A percentile compares a stretch with the other conserved stretches of the same genome.
phyloP scores from a whole-genome alignment of 2,888 invertebrate genomes.

The Callyntrura guangdongensis region DNA sequence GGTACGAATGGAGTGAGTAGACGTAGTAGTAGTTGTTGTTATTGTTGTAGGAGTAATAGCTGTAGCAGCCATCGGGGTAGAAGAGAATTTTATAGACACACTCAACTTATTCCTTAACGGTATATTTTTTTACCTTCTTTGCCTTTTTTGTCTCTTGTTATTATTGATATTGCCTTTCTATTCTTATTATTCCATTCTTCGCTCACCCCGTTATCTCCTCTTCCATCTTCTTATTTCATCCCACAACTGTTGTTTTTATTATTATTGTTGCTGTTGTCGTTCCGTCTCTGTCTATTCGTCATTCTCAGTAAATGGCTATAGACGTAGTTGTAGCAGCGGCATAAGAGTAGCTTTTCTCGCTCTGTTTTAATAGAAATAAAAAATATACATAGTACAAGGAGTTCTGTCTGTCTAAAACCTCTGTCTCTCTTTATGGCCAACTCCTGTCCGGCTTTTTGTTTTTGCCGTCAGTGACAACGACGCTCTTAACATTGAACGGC shows the following conservation, averaged over 20 bases:
- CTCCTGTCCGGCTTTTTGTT: constrained; percentile 38
- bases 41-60: background rate
- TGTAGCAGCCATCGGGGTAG: background rate
- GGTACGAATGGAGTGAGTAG: background rate
- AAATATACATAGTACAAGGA: background rate
- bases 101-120: constrained; percentile 25
- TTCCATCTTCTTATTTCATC: background rate
- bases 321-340: background rate
- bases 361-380: background rate
- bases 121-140: background rate
- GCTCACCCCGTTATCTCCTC: background rate
- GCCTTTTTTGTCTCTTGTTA: constrained; percentile 33
- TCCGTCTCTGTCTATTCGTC: constrained; percentile 17
- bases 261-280: background rate
- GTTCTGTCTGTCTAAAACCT: background rate
- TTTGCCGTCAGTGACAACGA: background rate
- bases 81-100: constrained; percentile 11
- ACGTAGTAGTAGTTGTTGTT: background rate
- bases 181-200: constrained; percentile 24
- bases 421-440: background rate
- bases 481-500: background rate
- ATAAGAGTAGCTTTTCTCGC: background rate
- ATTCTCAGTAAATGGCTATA: no score
- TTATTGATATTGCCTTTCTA: constrained; percentile 10
- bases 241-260: constrained; percentile 22